Evolutionary conservation across 2,113 vertebrate genomes (phyloP).

Genomic region (Panthera leo): DNA sequence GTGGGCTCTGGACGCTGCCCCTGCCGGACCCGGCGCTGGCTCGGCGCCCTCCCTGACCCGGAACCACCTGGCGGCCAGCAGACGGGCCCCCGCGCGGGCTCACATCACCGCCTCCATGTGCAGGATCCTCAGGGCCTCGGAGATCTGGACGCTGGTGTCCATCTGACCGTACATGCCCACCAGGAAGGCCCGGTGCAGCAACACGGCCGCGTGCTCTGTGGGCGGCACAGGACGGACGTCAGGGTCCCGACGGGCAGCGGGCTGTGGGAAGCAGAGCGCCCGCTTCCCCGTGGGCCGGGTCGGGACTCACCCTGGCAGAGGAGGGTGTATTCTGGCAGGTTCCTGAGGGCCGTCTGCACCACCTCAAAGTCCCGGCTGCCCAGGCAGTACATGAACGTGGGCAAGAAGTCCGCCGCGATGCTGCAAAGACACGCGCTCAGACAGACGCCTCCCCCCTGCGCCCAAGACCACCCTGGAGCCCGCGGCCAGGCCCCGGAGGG

Average conservation of each 20-base stretch:
- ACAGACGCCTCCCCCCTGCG: fast-evolving
- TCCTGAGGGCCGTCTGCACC: conserved; percentile 95
- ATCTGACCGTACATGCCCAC: conserved; percentile 97
- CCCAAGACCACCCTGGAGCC: fast-evolving
- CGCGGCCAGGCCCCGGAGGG: neutral
- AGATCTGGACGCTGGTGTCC: conserved; percentile 96
- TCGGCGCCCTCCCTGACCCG: fast-evolving
- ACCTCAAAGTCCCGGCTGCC: conserved; percentile 97
- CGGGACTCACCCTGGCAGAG: conserved; percentile 93
- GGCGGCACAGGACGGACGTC: neutral
- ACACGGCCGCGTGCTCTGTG: conserved; percentile 93
- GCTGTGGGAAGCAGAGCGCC: fast-evolving
- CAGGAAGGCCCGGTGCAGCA: conserved; percentile 96
- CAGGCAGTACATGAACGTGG: conserved; percentile 98
- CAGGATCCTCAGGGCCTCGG: conserved; percentile 95
- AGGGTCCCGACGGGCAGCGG: neutral
- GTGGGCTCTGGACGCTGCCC: too few species aligned
- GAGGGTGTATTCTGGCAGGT: conserved; percentile 95
- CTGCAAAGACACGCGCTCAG: conserved; percentile 73
- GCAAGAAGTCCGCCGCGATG: conserved; percentile 94
- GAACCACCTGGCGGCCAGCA: fast-evolving
- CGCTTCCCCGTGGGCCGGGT: fast-evolving
- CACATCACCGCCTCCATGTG: conserved; percentile 96
- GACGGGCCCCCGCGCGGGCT: neutral
- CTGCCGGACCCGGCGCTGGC: neutral